Evolutionary conservation across 2,888 invertebrate genomes (phyloP), one percentile per base, ranked within the genome.

Genomic region (Apomyelois bistriatella): DNA sequence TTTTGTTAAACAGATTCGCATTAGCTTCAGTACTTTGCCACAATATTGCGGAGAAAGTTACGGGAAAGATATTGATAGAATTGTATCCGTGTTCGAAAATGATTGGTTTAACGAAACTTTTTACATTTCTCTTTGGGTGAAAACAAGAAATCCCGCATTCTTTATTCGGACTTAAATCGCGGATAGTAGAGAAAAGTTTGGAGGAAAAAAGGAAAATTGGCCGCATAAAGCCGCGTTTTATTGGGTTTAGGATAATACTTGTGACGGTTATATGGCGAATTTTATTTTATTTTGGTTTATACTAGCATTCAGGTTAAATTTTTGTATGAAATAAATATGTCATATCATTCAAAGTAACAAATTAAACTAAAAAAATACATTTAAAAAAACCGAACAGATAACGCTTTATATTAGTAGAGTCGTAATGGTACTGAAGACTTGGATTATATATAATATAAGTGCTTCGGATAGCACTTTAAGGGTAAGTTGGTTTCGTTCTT

Each of bases 101-200:
- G 57, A 60, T 60, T 58, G 58, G 55, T 49, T 57, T 58, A 58
- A 51, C 48, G 40, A 48, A 60, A 55, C 48, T 60, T 58, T 49
- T 22, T 54, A 46, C 43, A 48, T 48, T 37, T 46, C 36, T 37
- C 42, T 52, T 52, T 37, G 35, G 32, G 48, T 35, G 10, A 37
- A 16, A 47, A 38, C 15, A 43, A 28, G 22, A 42, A 43, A 43
- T 17, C 43, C 43, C 28, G 36, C 51, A 43, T 51, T 52, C 52
- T 37, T 52, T 52, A 46, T 37, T 37, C 36, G 43, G 52, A 52
- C 52, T 52, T 46, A 52, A 52, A 52, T 36, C 42, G 36, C 49
- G 40, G 42, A 36, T 52, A 52, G 52, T 52, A 36, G 52, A 32
- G 41, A 35, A 43, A 52, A 37, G 13, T 52, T 52, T 8, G 22